Conservation (phyloP, 2,888 invertebrate species). For the Drosophila macrospina region DNA sequence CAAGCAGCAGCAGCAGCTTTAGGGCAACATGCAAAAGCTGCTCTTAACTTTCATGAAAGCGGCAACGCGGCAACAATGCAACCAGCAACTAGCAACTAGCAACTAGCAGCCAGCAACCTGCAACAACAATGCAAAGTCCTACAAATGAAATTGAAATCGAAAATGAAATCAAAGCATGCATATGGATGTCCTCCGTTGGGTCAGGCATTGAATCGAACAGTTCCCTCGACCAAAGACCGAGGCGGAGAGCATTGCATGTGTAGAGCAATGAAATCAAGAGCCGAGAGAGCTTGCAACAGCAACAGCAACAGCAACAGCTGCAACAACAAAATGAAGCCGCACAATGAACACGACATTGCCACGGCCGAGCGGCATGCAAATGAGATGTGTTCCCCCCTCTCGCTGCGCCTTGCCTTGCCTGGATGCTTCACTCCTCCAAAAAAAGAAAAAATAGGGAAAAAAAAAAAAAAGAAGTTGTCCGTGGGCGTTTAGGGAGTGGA, state of each 20-base stretch:
- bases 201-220: conserved; percentile 19
- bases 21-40: conserved; percentile 56
- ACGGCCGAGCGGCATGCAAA: conserved; percentile 67
- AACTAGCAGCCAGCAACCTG: conserved; percentile 15
- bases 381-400: conserved; percentile 45
- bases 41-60: conserved; percentile 56
- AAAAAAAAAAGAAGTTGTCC: too few relatives aligned
- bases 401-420: neutral
- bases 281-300: conserved; percentile 7
- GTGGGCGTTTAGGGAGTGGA: conserved; percentile 40
- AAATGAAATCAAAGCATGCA: conserved; percentile 79
- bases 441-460: conserved; percentile 26
- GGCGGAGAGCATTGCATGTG: conserved; percentile 9
- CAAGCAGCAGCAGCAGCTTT: conserved; percentile 22
- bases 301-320: conserved; percentile 33
- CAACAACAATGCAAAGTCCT: conserved; percentile 41
- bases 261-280: conserved; percentile 20
- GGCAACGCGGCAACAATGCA: conserved; percentile 41
- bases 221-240: neutral
- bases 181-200: conserved; percentile 61
- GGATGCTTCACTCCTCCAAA: neutral
- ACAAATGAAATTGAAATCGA: conserved; percentile 81
- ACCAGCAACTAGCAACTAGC: conserved; percentile 15
- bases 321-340: conserved; percentile 43
- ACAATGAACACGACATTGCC: conserved; percentile 67